A percentile compares a stretch with the other conserved stretches of the same genome.
Evolutionary conservation across 2,797 vertebrate species (phyloP).

Genomic region (Hyperoplus immaculatus): DNA sequence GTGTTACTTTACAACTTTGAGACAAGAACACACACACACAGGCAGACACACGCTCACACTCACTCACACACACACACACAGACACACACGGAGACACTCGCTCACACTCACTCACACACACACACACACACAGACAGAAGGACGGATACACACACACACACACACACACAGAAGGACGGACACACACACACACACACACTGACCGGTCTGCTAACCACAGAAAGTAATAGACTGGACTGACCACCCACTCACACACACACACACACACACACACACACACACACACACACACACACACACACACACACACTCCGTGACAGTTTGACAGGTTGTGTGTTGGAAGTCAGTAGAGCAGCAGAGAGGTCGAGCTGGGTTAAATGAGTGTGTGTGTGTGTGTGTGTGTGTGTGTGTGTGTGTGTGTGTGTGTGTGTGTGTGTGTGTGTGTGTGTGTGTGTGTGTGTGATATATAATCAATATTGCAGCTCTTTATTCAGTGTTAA

Average conservation of each 20-base stretch:
- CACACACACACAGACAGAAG: too few relatives aligned
- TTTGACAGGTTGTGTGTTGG: constrained; percentile 39
- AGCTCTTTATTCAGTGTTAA: constrained; percentile 4
- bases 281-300: constrained; percentile 6
- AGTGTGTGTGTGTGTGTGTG: constrained; percentile 22
- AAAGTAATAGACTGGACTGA: constrained; percentile 7
- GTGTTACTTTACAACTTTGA: background rate
- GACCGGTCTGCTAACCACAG: constrained; percentile 8
- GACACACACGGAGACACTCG: constrained; percentile 8
- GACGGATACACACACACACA: background rate
- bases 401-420: constrained; percentile 11
- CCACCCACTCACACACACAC: background rate
- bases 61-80: constrained; percentile 3
- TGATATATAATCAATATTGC: background rate
- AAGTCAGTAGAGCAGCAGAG: constrained; percentile 44
- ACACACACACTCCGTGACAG: constrained; percentile 22
- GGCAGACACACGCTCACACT: background rate
- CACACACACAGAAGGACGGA: background rate
- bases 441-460: constrained; percentile 14
- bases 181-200: background rate
- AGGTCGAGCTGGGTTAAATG: constrained; percentile 55
- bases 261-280: constrained; percentile 3
- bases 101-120: background rate
- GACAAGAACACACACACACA: constrained; percentile 10
- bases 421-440: constrained; percentile 15